Percentiles rank a stretch among this genome's conserved stretches.
Conservation (phyloP, 2,113 vertebrate genomes). For the Zapus hudsonius region DNA sequence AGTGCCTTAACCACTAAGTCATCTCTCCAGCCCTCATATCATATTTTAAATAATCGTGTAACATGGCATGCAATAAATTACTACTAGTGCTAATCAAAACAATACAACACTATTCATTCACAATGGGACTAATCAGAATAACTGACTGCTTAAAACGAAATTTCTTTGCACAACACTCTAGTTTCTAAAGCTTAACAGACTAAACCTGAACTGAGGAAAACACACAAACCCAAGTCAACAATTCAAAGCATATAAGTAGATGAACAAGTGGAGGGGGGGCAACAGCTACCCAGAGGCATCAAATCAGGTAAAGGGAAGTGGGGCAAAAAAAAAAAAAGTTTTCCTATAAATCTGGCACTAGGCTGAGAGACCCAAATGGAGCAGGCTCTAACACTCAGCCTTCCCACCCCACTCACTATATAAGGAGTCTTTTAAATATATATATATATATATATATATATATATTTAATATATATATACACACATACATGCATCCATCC, state of each 20-base stretch:
- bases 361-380: not conserved
- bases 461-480: no score
- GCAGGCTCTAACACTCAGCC: not conserved
- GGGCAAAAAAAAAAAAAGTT: not conserved
- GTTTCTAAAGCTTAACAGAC: constrained; percentile 45
- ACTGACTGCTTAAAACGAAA: not conserved
- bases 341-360: not conserved
- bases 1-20: no score
- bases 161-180: not conserved
- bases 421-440: not conserved
- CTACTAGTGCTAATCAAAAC: constrained; percentile 2
- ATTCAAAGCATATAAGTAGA: constrained; percentile 47
- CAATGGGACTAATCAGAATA: not conserved
- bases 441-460: no score
- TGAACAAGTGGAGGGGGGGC: not conserved
- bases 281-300: not conserved
- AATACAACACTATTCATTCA: not conserved
- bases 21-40: no score
- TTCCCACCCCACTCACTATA: not conserved
- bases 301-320: not conserved
- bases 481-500: no score
- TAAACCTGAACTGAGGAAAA: constrained; percentile 27
- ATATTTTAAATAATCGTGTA: constrained; percentile 1
- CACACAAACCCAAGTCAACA: constrained; percentile 38
- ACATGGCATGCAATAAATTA: not conserved